These are phyloP conservation scores for Choloepus hoffmanni DNA, from an alignment of 2,113 vertebrate genomes.

Conservation along the genomic window DNA sequence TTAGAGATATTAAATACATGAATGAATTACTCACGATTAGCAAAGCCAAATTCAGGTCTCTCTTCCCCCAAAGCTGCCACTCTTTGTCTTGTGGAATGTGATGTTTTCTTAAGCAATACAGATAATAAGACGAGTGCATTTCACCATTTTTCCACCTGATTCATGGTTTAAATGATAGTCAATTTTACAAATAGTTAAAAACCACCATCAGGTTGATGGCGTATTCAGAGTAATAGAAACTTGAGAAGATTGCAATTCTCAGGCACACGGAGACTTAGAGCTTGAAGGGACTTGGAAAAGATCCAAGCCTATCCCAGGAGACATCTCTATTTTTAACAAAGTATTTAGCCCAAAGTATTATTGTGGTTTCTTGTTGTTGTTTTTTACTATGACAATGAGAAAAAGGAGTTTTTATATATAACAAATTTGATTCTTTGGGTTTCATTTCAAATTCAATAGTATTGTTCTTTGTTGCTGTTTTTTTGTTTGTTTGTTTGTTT, in stretches of 20 bases:
- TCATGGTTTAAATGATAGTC: background rate
- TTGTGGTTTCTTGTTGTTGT: background rate
- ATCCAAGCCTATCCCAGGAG: background rate
- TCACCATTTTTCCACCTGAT: background rate
- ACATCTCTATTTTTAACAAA: conserved; percentile 24
- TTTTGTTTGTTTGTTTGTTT: too few species aligned
- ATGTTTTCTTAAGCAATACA: background rate
- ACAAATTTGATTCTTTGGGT: background rate
- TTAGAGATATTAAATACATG: background rate
- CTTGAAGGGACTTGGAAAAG: conserved; percentile 3
- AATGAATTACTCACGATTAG: background rate
- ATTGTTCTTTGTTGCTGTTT: background rate
- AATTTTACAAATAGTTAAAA: conserved; percentile 31
- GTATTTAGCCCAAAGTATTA: background rate
- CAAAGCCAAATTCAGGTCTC: background rate
- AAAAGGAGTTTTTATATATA: background rate
- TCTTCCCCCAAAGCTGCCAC: background rate
- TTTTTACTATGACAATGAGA: background rate
- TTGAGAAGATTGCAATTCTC: background rate
- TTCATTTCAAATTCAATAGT: background rate
- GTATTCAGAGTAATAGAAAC: background rate
- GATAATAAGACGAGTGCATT: background rate
- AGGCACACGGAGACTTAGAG: background rate
- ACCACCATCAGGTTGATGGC: background rate
- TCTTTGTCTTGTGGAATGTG: background rate